Base-by-base conservation (phyloP, 2,113 vertebrate genomes). In the Spilogale gracilis region DNA sequence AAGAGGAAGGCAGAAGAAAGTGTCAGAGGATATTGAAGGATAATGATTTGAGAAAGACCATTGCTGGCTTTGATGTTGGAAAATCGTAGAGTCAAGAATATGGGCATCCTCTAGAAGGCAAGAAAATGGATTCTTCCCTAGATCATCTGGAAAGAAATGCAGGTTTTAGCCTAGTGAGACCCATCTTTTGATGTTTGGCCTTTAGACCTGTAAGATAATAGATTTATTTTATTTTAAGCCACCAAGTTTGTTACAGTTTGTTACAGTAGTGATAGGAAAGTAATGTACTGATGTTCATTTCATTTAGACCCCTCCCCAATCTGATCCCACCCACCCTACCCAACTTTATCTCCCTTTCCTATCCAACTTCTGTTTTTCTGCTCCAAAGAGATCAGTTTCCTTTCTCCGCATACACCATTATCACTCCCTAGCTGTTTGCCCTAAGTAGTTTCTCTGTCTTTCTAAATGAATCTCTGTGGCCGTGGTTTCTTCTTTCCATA, bases 211-310 rank as follows among this genome's bases (percentile, higher is more conserved):
- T 63, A 80, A 85, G 69, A 38, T 45, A 88, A 74, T 43, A 76
- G 30, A 69, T 76, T 32, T 73, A 38, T 84, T 18, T 91, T 91
- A 25, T 80, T 94, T 92, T 54, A 92, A 94, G 43, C 13, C 27
- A 61, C n/a, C n/a, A 58, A 32, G 7, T 83, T n/a, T 81, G 50
- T 88, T 81, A 60, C 43, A 69, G 52, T 87, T 65, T 96, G 48
- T 93, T 92, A 60, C 32, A 82, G 61, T 27, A 67, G 20, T 48
- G 52, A 45, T 45, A 80, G 25, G 32, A 92, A 96, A 45, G 43
- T 76, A 78, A 61, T 50, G 32, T 50, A 50, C 21, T 1, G 6
- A 83, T 17, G 45, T 56, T 96, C 67, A 76, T 52, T 56, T 96
- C 67, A 76, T 52, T 96, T 63, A 61, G 54, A 74, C 12, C 13